Conservation (phyloP, 2,888 invertebrate species). For the Leptinotarsa peninsularis region DNA sequence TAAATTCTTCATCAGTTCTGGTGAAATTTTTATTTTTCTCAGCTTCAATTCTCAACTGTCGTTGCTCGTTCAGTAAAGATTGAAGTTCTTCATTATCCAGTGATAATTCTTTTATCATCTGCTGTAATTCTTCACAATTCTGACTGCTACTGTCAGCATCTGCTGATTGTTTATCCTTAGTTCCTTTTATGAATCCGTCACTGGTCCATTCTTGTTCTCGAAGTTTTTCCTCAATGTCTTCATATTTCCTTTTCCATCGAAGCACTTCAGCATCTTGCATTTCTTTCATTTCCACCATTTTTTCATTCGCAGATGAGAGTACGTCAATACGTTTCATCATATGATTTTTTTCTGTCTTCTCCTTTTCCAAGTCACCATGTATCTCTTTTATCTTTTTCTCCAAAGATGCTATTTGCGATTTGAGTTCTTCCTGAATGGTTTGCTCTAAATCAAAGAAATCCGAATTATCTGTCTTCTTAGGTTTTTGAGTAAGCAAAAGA, state of each 20-base stretch:
- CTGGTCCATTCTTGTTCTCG: constrained; percentile 70
- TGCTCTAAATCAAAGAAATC: constrained; percentile 76
- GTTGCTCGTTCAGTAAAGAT: constrained; percentile 70
- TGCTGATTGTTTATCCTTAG: constrained; percentile 20
- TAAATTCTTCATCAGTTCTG: constrained; percentile 19
- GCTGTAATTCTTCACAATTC: constrained; percentile 67
- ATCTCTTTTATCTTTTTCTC: constrained; percentile 76
- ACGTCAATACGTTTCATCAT: constrained; percentile 79
- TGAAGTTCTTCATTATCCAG: constrained; percentile 74
- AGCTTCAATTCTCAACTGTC: constrained; percentile 58
- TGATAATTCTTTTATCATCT: constrained; percentile 71
- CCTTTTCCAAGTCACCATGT: constrained; percentile 71
- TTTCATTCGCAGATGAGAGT: constrained; percentile 80
- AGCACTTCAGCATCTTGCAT: constrained; percentile 82
- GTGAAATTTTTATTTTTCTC: constrained; percentile 59
- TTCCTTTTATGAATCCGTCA: constrained; percentile 51
- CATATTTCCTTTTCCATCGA: constrained; percentile 78
- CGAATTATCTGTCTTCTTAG: constrained; percentile 41
- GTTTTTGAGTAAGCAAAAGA: constrained; percentile 59
- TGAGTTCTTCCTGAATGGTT: constrained; percentile 85
- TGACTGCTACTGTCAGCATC: constrained; percentile 48
- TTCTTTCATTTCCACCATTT: constrained; percentile 84
- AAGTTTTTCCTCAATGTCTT: constrained; percentile 77
- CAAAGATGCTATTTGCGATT: constrained; percentile 73
- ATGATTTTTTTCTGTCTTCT: constrained; percentile 76